Percentiles rank a stretch among this genome's conserved stretches.
phyloP scores from a whole-genome alignment of 2,797 vertebrate genomes.

The Aphelocoma californica region DNA sequence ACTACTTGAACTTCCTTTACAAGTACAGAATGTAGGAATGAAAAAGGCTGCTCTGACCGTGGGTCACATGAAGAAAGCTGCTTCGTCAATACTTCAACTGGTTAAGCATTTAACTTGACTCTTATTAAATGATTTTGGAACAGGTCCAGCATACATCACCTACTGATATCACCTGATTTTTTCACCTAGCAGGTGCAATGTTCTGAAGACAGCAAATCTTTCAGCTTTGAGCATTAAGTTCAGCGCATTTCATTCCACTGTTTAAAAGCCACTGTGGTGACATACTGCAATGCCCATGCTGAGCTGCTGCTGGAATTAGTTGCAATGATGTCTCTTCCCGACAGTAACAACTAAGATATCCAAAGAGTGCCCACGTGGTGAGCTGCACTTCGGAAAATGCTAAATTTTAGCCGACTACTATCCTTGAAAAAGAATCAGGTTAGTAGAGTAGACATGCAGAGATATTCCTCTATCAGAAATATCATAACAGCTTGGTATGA shows the following conservation, averaged over 20 bases:
- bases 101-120: background rate
- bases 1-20: background rate
- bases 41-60: background rate
- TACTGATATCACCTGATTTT: background rate
- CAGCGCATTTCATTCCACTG: background rate
- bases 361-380: background rate
- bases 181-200: background rate
- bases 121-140: background rate
- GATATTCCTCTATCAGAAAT: background rate
- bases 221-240: background rate
- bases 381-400: background rate
- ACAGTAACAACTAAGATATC: accelerated
- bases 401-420: background rate
- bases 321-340: background rate
- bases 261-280: background rate
- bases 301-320: background rate
- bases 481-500: background rate
- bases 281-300: accelerated
- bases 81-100: background rate
- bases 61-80: background rate
- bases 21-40: accelerated
- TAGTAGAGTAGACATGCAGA: background rate
- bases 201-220: background rate
- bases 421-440: background rate
- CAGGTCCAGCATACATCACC: background rate